Conservation (phyloP, 2,888 invertebrate species). For the Heteromurus nitidus region DNA sequence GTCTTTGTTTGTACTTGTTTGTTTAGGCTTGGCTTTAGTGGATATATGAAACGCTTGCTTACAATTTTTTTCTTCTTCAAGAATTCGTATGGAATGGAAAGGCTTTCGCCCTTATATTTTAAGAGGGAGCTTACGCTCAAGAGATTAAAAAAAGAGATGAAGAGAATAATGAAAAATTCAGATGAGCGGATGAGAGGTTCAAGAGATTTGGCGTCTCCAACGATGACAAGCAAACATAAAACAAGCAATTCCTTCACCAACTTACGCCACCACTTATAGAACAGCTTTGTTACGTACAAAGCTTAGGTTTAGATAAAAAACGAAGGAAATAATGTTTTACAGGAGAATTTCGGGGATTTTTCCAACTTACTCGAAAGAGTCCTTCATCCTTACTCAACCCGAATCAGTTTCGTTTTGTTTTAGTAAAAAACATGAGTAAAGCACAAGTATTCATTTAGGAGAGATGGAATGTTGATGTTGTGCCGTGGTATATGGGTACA, state of each 20-base stretch:
- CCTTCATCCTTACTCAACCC: background rate
- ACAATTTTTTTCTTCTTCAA: background rate
- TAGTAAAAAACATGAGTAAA: slow-evolving; percentile 16
- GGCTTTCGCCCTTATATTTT: slow-evolving; percentile 36
- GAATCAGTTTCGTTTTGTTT: slow-evolving; percentile 3
- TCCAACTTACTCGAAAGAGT: background rate
- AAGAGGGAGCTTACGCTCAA: slow-evolving; percentile 47
- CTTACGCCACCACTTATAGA: slow-evolving; percentile 32
- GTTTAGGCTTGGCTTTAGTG: slow-evolving; percentile 3
- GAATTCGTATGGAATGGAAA: slow-evolving; percentile 11
- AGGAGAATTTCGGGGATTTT: slow-evolving; percentile 1
- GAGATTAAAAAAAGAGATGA: slow-evolving; percentile 59
- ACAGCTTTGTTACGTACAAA: background rate
- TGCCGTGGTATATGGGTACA: background rate
- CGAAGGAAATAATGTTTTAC: background rate
- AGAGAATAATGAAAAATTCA: slow-evolving; percentile 59
- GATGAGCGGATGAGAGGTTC: slow-evolving; percentile 63
- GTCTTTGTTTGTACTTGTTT: background rate
- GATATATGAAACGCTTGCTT: too few relatives aligned
- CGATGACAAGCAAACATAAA: slow-evolving; percentile 43
- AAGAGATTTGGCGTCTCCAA: slow-evolving; percentile 59
- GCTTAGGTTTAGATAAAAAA: slow-evolving; percentile 1
- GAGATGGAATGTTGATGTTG: slow-evolving; percentile 15
- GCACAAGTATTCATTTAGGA: slow-evolving; percentile 8
- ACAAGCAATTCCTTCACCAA: slow-evolving; percentile 25